Conservation (phyloP, 1,140 invertebrate species). For the Rhagoletis zephyria region DNA sequence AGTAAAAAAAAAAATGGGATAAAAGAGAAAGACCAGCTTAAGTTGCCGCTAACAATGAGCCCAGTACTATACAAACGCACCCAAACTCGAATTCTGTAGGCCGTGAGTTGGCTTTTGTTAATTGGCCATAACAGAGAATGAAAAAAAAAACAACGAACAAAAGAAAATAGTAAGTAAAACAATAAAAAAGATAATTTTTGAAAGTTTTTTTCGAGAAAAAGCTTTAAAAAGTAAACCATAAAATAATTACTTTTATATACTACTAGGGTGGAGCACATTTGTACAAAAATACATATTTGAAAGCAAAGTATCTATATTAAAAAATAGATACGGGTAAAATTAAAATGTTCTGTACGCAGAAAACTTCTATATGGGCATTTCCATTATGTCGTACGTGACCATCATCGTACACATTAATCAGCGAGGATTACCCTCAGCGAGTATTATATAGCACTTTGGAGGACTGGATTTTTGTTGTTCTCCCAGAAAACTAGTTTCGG, state of each 20-base stretch:
- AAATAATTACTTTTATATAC: background rate
- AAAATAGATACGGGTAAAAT: too few species aligned
- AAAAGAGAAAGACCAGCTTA: background rate
- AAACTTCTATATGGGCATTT: too few species aligned
- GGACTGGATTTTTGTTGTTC: too few species aligned
- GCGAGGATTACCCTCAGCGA: too few species aligned
- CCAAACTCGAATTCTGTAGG: conserved; percentile 3
- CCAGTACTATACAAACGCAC: background rate
- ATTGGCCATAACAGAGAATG: conserved; percentile 31
- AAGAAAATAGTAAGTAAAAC: background rate
- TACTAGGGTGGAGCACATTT: background rate
- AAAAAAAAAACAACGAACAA: background rate
- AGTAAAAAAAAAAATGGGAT: background rate
- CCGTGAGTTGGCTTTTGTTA: conserved; percentile 36
- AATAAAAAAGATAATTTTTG: background rate
- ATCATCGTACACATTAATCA: too few species aligned
- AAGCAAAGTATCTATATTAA: too few species aligned
- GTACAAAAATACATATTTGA: too few species aligned
- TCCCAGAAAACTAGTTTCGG: too few species aligned
- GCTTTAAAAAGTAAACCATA: background rate
- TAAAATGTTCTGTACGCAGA: too few species aligned
- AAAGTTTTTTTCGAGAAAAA: background rate
- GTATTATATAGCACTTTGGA: too few species aligned
- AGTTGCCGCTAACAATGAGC: background rate
- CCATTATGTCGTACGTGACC: too few species aligned